These are phyloP conservation scores for Glareola pratincola DNA, from an alignment of 2,113 vertebrate species.

Conservation along the genomic window DNA sequence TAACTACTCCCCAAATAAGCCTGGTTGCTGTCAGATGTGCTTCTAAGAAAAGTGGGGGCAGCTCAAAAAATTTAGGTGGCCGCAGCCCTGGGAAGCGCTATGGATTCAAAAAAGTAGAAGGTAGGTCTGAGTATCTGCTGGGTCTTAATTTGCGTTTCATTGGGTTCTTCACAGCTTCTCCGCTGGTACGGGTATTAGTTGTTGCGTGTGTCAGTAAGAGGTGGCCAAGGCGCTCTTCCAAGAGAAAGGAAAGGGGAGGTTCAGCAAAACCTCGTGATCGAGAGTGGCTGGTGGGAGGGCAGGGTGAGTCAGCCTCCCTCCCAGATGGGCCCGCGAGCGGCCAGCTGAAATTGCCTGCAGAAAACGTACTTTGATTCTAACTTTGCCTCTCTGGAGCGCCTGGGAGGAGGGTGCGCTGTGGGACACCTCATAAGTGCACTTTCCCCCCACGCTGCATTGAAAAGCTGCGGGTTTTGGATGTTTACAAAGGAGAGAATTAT, in stretches of 20 bases:
- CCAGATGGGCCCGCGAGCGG: accelerated
- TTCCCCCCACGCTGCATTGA: neutral
- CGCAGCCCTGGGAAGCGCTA: slow-evolving; percentile 85
- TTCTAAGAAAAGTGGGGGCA: slow-evolving; percentile 88
- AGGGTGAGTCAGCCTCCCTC: neutral
- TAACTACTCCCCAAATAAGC: slow-evolving; percentile 25
- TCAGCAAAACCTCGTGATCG: neutral
- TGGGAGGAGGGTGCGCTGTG: neutral
- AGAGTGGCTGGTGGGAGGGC: neutral
- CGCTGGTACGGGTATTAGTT: accelerated
- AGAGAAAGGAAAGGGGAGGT: neutral
- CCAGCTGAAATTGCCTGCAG: neutral
- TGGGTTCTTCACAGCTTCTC: neutral
- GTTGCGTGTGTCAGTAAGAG: neutral
- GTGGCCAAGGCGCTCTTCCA: neutral
- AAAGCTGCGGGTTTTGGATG: neutral
- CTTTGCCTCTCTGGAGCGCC: neutral
- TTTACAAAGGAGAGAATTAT: slow-evolving; percentile 10
- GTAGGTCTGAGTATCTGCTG: slow-evolving; percentile 57
- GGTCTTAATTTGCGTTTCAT: neutral
- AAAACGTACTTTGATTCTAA: neutral
- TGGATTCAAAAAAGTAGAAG: slow-evolving; percentile 88
- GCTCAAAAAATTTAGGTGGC: slow-evolving; percentile 86
- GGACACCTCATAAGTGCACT: neutral
- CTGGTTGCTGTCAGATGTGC: slow-evolving; percentile 77